phyloP scores from a whole-genome alignment of 2,113 vertebrate genomes.

The Cyanoderma ruficeps region DNA sequence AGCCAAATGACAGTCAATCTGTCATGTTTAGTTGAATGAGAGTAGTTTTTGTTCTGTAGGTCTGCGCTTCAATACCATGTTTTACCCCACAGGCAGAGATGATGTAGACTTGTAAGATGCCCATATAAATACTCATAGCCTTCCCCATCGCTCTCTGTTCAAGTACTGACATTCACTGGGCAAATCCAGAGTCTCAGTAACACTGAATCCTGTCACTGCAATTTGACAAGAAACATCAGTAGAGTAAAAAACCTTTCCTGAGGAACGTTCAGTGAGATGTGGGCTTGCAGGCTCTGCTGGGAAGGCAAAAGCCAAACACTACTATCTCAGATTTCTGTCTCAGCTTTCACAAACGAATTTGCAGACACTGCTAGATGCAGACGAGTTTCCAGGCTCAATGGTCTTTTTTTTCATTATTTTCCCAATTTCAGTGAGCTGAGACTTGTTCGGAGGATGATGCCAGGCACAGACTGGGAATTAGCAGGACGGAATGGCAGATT shows the following conservation, averaged over 20 bases:
- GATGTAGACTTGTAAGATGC: background rate
- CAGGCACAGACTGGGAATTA: background rate
- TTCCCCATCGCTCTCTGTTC: background rate
- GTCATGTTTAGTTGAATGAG: background rate
- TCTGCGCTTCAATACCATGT: background rate
- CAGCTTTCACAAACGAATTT: background rate
- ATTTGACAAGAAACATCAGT: background rate
- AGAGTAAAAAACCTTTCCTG: background rate
- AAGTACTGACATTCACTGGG: background rate
- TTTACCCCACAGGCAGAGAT: background rate
- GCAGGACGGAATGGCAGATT: background rate
- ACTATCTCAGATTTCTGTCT: background rate
- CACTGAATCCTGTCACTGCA: background rate
- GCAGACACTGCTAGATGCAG: background rate
- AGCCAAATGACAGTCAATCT: background rate
- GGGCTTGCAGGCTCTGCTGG: background rate
- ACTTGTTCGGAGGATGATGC: background rate
- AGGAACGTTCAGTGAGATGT: background rate
- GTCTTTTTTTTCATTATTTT: background rate
- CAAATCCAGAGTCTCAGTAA: background rate
- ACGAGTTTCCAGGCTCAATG: rapidly evolving
- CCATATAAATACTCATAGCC: background rate
- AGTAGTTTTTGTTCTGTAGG: background rate
- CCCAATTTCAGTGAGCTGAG: rapidly evolving
- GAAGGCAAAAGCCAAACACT: background rate